phyloP scores from a whole-genome alignment of 2,888 invertebrate genomes.

The Aphrophora alni region DNA sequence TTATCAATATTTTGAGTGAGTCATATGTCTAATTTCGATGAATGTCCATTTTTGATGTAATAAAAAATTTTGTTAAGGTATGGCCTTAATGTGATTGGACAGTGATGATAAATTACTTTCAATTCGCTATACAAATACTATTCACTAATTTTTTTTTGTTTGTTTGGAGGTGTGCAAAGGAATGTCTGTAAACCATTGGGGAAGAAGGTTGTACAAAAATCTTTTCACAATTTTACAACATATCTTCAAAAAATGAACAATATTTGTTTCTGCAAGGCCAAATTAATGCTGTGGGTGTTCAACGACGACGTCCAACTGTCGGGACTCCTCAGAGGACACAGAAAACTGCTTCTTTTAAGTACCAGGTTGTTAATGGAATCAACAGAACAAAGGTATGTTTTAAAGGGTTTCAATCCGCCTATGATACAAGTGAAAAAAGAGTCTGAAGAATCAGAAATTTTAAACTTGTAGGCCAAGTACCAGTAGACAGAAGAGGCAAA shows the following conservation, averaged over 20 bases:
- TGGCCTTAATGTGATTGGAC: too few species aligned
- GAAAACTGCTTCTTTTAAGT: not conserved
- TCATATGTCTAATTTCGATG: too few species aligned
- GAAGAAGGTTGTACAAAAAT: not conserved
- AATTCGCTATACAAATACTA: too few species aligned
- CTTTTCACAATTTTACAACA: not conserved
- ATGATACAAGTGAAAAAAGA: not conserved
- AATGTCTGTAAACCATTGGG: not conserved
- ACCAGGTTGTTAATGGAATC: not conserved
- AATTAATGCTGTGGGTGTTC: constrained; percentile 2
- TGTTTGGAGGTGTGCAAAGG: not conserved
- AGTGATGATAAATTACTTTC: too few species aligned
- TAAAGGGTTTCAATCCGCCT: not conserved
- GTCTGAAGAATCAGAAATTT: constrained; percentile 7
- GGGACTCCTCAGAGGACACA: too few species aligned
- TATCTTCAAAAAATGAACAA: not conserved
- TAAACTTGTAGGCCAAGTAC: not conserved
- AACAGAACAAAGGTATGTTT: not conserved
- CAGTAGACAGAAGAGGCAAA: constrained; percentile 7
- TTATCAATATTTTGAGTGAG: too few species aligned
- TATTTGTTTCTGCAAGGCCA: not conserved
- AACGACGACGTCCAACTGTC: too few species aligned
- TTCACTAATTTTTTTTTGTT: too few species aligned
- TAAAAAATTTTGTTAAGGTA: too few species aligned
- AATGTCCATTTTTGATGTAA: too few species aligned